Evolutionary conservation across 2,113 vertebrate genomes (phyloP).

Genomic region (Chaetodon trifascialis): DNA sequence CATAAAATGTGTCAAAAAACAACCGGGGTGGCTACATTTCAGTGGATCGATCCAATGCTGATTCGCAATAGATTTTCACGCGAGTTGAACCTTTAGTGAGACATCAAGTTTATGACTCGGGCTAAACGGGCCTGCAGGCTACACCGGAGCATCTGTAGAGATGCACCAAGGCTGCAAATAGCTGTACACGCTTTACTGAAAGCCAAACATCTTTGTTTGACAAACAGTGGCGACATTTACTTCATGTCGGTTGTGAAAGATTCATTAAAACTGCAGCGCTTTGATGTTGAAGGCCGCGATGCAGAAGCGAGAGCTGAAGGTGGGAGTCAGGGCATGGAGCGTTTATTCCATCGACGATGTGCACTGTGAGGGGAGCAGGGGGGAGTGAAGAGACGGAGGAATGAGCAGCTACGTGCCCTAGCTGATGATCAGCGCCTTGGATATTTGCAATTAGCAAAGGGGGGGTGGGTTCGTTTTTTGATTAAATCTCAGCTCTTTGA

Average conservation of each 20-base stretch:
- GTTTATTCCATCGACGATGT: conserved; percentile 18
- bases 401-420: conserved; percentile 22
- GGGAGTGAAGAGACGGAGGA: conserved; percentile 9
- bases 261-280: conserved; percentile 11
- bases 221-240: conserved; percentile 32
- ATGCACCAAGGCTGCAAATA: conserved; percentile 8
- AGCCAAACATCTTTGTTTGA: not conserved
- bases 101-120: not conserved
- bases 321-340: conserved; percentile 22
- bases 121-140: not conserved
- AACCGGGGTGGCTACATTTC: not conserved
- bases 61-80: conserved; percentile 20
- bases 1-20: not conserved
- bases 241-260: not conserved
- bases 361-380: not conserved
- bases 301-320: conserved; percentile 14
- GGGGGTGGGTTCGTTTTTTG: conserved; percentile 64
- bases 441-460: conserved; percentile 78
- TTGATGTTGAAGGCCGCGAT: conserved; percentile 3
- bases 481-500: conserved; percentile 77
- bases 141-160: not conserved
- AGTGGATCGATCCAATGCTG: conserved; percentile 13
- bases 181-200: not conserved
- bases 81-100: conserved; percentile 5
- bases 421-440: conserved; percentile 70